These are phyloP conservation scores for Tetragonisca angustula DNA, from an alignment of 2,888 invertebrate species.

Conservation along the genomic window DNA sequence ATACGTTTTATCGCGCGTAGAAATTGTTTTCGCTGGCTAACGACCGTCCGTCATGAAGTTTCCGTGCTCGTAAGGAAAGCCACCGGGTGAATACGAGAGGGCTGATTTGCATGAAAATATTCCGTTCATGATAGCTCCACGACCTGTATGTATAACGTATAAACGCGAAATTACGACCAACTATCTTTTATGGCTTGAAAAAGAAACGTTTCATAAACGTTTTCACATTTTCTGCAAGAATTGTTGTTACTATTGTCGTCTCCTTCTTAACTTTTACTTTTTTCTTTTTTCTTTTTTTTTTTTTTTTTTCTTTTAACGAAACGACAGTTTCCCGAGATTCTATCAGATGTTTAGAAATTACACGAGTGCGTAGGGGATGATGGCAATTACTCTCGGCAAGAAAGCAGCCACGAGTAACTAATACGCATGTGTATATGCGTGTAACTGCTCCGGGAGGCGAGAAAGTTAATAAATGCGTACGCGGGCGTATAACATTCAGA, in stretches of 20 bases:
- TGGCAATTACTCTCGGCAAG: constrained; percentile 40
- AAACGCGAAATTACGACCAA: background rate
- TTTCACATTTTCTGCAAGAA: background rate
- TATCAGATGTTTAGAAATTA: constrained; percentile 26
- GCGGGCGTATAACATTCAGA: constrained; percentile 22
- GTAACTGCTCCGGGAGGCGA: constrained; percentile 39
- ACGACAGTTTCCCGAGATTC: constrained; percentile 34
- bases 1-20: constrained; percentile 70
- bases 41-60: constrained; percentile 57
- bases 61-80: constrained; percentile 18
- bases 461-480: constrained; percentile 15
- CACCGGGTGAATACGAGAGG: background rate
- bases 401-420: constrained; percentile 14
- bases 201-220: background rate
- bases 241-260: background rate
- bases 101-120: constrained; percentile 51
- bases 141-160: constrained; percentile 11
- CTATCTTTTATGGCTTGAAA: background rate
- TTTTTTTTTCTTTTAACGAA: background rate
- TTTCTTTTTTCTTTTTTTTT: too few relatives aligned
- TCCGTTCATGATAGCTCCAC: constrained; percentile 4
- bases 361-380: background rate
- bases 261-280: background rate
- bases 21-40: constrained; percentile 73
- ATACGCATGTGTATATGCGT: constrained; percentile 16